These are phyloP conservation scores for Didymodactylos carnosus DNA, from an alignment of 2,888 invertebrate genomes.

Conservation along the genomic window DNA sequence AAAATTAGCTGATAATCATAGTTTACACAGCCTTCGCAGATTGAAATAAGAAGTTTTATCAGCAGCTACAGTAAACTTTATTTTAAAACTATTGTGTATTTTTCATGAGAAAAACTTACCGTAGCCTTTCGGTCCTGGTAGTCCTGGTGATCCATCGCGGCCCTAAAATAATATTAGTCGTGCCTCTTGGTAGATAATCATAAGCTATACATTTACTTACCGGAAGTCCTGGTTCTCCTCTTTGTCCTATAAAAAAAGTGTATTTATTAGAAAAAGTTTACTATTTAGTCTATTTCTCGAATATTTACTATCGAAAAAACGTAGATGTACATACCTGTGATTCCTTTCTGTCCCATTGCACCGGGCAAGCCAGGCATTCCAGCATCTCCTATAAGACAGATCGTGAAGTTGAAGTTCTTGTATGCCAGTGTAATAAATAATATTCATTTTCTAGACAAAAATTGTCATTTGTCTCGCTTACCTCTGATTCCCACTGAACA, in stretches of 20 bases:
- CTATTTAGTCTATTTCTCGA: too few relatives aligned
- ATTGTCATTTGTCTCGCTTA: background rate
- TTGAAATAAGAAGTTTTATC: too few relatives aligned
- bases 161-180: too few relatives aligned
- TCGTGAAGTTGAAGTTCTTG: background rate
- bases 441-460: background rate
- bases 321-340: background rate
- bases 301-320: background rate
- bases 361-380: slow-evolving; percentile 13
- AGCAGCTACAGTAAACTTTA: too few relatives aligned
- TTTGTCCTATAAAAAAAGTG: background rate
- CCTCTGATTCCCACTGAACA: background rate
- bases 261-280: too few relatives aligned
- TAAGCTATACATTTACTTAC: too few relatives aligned
- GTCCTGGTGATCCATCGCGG: slow-evolving; percentile 5
- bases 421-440: background rate
- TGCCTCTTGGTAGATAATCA: too few relatives aligned
- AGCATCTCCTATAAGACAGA: background rate
- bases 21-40: too few relatives aligned
- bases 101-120: too few relatives aligned
- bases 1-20: too few relatives aligned
- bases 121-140: background rate
- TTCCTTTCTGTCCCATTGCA: background rate
- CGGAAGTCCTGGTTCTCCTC: background rate
- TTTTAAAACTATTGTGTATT: too few relatives aligned